A percentile compares a stretch with the other conserved stretches of the same genome.
phyloP scores from a whole-genome alignment of 2,113 vertebrate species.

The Origma solitaria region DNA sequence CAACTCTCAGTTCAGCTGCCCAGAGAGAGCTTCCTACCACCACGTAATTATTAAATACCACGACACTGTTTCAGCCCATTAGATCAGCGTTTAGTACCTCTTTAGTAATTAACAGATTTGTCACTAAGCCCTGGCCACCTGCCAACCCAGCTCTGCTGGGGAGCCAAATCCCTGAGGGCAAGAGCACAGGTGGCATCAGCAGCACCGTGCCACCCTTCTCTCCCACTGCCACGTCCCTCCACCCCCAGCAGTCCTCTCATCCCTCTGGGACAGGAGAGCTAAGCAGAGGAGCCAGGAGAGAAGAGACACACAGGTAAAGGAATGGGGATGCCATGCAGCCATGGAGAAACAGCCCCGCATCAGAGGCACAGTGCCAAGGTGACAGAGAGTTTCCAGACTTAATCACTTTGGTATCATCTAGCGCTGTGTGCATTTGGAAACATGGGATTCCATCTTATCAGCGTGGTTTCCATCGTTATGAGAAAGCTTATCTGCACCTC shows the following conservation, averaged over 20 bases:
- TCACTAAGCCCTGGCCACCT: conserved; percentile 17
- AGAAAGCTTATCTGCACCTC: background rate
- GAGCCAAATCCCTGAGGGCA: background rate
- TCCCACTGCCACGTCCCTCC: background rate
- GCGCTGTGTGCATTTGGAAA: background rate
- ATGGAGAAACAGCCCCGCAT: background rate
- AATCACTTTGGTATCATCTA: background rate
- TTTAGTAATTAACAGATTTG: background rate
- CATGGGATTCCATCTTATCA: background rate
- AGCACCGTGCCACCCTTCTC: background rate
- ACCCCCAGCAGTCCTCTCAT: background rate
- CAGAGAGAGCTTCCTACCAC: background rate
- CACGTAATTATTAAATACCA: background rate
- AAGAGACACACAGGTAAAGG: background rate
- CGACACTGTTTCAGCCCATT: background rate
- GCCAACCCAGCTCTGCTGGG: background rate
- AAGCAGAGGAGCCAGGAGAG: background rate
- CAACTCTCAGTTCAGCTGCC: background rate
- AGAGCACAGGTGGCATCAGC: background rate
- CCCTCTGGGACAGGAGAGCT: accelerated
- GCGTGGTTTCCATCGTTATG: background rate
- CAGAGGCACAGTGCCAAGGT: background rate
- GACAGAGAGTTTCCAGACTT: background rate
- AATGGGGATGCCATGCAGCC: background rate
- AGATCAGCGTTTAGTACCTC: background rate